phyloP scores from a whole-genome alignment of 2,888 invertebrate species.

The Halictus ligatus region DNA sequence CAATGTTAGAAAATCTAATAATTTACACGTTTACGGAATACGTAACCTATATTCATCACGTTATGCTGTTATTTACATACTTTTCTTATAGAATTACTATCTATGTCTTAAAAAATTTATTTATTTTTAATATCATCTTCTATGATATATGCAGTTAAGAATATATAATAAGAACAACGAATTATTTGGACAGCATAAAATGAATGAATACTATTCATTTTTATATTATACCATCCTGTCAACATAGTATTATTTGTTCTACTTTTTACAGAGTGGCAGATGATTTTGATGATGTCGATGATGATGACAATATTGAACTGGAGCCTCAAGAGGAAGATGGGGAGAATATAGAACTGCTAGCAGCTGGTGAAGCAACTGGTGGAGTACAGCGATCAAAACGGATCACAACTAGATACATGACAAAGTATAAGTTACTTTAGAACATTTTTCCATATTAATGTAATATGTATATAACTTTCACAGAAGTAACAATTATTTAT shows the following conservation, averaged over 20 bases:
- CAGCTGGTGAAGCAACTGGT: conserved; percentile 92
- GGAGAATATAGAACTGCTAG: conserved; percentile 93
- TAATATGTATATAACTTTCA: background rate
- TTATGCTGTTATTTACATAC: background rate
- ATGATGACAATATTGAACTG: conserved; percentile 94
- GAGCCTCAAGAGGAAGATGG: conserved; percentile 95
- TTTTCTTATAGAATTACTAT: background rate
- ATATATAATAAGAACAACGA: background rate
- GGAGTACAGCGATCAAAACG: conserved; percentile 94
- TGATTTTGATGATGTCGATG: conserved; percentile 95
- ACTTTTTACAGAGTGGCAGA: conserved; percentile 87
- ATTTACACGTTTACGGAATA: background rate
- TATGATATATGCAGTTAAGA: background rate
- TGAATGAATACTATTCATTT: background rate
- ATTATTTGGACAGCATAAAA: background rate
- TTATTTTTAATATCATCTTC: background rate
- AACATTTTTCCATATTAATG: conserved; percentile 75
- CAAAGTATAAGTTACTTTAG: conserved; percentile 88
- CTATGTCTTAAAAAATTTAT: no score
- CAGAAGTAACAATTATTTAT: background rate
- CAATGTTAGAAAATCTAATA: background rate
- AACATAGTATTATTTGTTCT: background rate
- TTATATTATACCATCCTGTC: background rate
- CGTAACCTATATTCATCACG: background rate
- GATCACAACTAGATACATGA: conserved; percentile 99